phyloP scores from a whole-genome alignment of 2,888 invertebrate species.

The Cerceris ruficornis region DNA sequence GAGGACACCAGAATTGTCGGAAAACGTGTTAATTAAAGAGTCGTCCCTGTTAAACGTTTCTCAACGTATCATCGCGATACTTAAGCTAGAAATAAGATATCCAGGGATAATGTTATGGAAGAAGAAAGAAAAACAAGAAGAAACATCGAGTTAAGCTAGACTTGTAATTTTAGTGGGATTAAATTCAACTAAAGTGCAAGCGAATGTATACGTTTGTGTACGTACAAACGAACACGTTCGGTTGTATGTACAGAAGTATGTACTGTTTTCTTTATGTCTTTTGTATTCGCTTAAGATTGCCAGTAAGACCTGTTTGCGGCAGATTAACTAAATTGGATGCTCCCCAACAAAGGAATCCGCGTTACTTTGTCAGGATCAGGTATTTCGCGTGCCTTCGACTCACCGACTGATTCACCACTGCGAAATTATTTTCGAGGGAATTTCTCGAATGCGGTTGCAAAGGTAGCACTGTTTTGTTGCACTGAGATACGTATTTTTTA shows the following conservation, averaged over 20 bases:
- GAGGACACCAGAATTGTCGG: neutral
- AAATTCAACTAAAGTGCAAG: neutral
- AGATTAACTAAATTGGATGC: slow-evolving; percentile 9
- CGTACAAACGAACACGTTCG: neutral
- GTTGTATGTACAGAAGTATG: too few species aligned
- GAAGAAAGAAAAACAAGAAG: neutral
- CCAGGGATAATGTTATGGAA: neutral
- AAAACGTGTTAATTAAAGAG: neutral
- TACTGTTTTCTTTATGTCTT: neutral
- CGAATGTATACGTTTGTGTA: neutral
- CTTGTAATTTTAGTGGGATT: neutral
- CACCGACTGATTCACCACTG: neutral
- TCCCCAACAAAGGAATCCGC: slow-evolving; percentile 5
- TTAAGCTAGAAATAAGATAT: neutral
- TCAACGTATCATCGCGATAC: neutral
- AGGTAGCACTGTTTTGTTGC: neutral
- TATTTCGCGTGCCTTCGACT: neutral
- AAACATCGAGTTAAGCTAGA: neutral
- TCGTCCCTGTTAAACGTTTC: neutral
- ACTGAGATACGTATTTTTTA: too few species aligned
- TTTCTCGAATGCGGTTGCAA: neutral
- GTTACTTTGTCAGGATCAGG: slow-evolving; percentile 9
- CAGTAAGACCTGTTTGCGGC: neutral
- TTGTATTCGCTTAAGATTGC: neutral
- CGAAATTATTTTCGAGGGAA: slow-evolving; percentile 14